Conservation (phyloP, 2,888 invertebrate genomes). For the Gari tellinella region DNA sequence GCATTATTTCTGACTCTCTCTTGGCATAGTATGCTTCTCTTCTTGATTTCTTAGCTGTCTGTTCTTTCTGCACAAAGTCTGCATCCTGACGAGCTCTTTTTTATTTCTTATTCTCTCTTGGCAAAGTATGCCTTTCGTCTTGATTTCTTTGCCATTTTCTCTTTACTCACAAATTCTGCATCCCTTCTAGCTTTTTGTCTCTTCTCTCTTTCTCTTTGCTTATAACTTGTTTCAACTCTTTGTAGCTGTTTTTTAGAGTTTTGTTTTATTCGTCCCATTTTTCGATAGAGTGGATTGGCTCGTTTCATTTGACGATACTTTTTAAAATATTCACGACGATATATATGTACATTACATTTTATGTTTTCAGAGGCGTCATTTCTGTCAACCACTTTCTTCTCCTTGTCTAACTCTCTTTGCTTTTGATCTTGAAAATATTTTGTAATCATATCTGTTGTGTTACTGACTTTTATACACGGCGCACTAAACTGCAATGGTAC, state of each 20-base stretch:
- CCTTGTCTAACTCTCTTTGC: slow-evolving; percentile 18
- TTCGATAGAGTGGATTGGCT: neutral
- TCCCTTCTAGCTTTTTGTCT: neutral
- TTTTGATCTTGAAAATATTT: slow-evolving; percentile 30
- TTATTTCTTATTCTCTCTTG: slow-evolving; percentile 6
- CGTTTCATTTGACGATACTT: too few relatives aligned
- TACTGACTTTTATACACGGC: neutral
- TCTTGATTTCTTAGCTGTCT: too few relatives aligned
- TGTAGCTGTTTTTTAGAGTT: neutral
- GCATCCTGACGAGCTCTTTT: too few relatives aligned
- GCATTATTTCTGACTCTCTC: too few relatives aligned
- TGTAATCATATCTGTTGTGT: neutral
- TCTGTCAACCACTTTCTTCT: too few relatives aligned
- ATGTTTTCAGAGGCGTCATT: too few relatives aligned
- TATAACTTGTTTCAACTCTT: neutral
- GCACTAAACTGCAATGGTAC: slow-evolving; percentile 3
- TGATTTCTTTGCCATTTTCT: neutral
- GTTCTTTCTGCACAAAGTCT: too few relatives aligned
- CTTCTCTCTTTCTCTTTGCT: slow-evolving; percentile 4
- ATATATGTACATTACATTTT: too few relatives aligned
- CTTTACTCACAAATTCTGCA: neutral
- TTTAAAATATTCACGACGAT: too few relatives aligned
- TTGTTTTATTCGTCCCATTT: too few relatives aligned
- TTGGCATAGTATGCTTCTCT: too few relatives aligned
- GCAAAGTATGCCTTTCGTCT: slow-evolving; percentile 2